Conservation (phyloP, 2,797 vertebrate genomes). For the Onychomys arenicola region DNA sequence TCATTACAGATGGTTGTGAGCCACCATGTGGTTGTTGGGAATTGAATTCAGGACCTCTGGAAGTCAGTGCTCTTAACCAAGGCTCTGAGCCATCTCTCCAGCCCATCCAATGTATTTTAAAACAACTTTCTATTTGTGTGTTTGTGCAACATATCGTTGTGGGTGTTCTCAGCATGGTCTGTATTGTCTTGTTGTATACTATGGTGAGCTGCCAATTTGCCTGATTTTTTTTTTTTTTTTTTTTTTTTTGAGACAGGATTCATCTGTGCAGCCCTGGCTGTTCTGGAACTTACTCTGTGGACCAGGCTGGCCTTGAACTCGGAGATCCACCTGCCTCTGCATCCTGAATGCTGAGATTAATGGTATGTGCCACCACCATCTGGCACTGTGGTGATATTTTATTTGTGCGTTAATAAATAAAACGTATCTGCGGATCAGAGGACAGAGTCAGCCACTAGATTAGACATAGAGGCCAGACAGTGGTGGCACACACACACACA, state of each 20-base stretch:
- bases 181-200: neutral
- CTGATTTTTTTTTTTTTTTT: neutral
- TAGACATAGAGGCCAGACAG: too few relatives aligned
- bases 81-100: too few relatives aligned
- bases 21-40: too few relatives aligned
- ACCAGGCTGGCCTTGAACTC: neutral
- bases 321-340: neutral
- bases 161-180: neutral
- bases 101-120: neutral
- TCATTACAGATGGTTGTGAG: too few relatives aligned
- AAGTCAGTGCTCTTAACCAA: too few relatives aligned
- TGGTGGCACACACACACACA: too few relatives aligned
- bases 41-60: too few relatives aligned
- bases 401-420: too few relatives aligned
- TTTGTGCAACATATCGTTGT: neutral
- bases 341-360: neutral
- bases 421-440: too few relatives aligned
- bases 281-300: neutral
- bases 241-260: neutral
- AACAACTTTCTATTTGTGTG: neutral
- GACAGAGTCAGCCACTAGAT: too few relatives aligned
- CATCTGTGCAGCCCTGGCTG: neutral
- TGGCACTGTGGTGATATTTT: too few relatives aligned
- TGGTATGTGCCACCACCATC: neutral
- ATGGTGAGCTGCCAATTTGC: neutral